Evolutionary conservation across 1,140 invertebrate species (phyloP).

Genomic region (Oncopeltus fasciatus): DNA sequence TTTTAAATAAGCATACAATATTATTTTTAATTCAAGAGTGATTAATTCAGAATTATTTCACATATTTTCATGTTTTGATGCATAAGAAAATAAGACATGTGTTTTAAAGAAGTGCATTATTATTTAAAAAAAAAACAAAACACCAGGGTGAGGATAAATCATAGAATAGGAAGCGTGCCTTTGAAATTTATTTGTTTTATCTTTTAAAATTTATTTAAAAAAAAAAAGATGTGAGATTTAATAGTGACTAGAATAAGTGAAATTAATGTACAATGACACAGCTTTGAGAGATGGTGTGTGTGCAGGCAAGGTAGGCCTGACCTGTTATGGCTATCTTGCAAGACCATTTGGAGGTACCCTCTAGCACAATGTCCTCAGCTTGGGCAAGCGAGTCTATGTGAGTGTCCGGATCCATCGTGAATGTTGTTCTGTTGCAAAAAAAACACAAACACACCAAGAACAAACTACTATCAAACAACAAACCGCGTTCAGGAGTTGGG

Average conservation of each 20-base stretch:
- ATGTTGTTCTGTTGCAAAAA: slow-evolving; percentile 63
- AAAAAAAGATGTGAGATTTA: background rate
- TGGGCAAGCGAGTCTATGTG: slow-evolving; percentile 97
- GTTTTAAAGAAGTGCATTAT: too few species aligned
- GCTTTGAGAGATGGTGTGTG: background rate
- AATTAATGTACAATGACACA: slow-evolving; percentile 17
- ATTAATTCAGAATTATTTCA: too few species aligned
- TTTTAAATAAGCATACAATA: too few species aligned
- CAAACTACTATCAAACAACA: slow-evolving; percentile 21
- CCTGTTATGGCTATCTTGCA: slow-evolving; percentile 99
- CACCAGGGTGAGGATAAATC: background rate
- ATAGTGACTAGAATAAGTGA: background rate
- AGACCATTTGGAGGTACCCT: slow-evolving; percentile 99
- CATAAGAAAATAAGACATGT: too few species aligned
- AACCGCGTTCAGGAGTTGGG: background rate
- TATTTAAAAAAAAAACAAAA: too few species aligned
- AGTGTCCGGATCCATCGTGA: slow-evolving; percentile 94
- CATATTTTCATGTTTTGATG: too few species aligned
- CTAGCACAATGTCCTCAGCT: slow-evolving; percentile 92
- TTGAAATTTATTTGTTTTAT: background rate
- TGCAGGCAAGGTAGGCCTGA: slow-evolving; percentile 31
- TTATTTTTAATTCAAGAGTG: too few species aligned
- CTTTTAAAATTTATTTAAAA: background rate
- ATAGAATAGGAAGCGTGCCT: background rate
- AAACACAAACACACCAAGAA: slow-evolving; percentile 29